Percentiles rank a stretch among this genome's conserved stretches.
Evolutionary conservation across 2,888 invertebrate genomes (phyloP).

Genomic region (Sphaerophoria rueppellii): DNA sequence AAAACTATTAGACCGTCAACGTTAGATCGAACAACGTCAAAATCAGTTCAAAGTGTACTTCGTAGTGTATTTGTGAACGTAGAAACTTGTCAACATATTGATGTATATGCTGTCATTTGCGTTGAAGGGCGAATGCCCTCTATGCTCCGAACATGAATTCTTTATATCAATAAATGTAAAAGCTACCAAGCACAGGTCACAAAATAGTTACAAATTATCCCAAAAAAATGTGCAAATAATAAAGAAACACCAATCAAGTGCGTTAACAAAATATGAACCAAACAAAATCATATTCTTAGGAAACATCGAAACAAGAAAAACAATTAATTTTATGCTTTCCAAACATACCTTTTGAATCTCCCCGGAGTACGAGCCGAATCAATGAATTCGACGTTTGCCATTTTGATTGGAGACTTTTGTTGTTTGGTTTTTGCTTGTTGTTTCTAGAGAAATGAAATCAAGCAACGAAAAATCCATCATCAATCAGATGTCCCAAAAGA

Average conservation of each 20-base stretch:
- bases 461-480: too few relatives aligned
- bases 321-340: neutral
- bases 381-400: constrained; percentile 68
- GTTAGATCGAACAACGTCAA: too few relatives aligned
- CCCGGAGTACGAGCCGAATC: constrained; percentile 74
- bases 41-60: too few relatives aligned
- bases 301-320: constrained; percentile 49
- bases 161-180: constrained; percentile 4
- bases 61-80: too few relatives aligned
- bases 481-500: neutral
- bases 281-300: constrained; percentile 42
- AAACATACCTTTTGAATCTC: constrained; percentile 77
- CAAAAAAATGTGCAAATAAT: constrained; percentile 24
- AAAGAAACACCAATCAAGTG: constrained; percentile 59
- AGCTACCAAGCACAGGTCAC: neutral
- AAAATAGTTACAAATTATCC: constrained; percentile 1
- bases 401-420: constrained; percentile 69
- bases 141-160: too few relatives aligned
- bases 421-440: constrained; percentile 72
- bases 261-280: constrained; percentile 38
- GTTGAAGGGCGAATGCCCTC: too few relatives aligned
- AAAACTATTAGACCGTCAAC: too few relatives aligned
- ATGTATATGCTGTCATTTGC: too few relatives aligned
- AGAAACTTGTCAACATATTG: too few relatives aligned
- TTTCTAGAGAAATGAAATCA: constrained; percentile 33